A percentile compares a stretch with the other conserved stretches of the same genome.
phyloP scores from a whole-genome alignment of 2,888 invertebrate species.

The Geotrupes spiniger region DNA sequence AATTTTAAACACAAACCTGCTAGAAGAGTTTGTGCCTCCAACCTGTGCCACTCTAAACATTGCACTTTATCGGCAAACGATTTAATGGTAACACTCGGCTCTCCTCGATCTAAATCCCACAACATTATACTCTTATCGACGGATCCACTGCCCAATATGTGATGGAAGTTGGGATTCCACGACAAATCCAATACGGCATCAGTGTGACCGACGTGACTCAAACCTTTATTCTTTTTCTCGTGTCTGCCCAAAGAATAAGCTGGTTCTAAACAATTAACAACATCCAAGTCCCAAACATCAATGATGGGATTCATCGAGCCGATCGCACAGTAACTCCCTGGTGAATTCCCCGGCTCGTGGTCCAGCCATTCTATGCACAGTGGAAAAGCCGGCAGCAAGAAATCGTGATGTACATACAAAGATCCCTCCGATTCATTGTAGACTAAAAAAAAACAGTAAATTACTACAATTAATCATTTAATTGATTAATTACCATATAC shows the following conservation, averaged over 20 bases:
- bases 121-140: conserved; percentile 83
- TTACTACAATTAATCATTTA: conserved; percentile 12
- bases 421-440: conserved; percentile 87
- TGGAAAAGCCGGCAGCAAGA: conserved; percentile 84
- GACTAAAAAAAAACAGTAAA: conserved; percentile 57
- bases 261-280: conserved; percentile 88
- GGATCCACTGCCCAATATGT: conserved; percentile 89
- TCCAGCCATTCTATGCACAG: conserved; percentile 91
- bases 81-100: conserved; percentile 70
- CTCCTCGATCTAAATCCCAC: conserved; percentile 87
- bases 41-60: conserved; percentile 77
- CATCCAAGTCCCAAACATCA: conserved; percentile 95
- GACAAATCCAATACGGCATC: conserved; percentile 89
- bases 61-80: conserved; percentile 83
- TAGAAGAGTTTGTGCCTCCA: conserved; percentile 77
- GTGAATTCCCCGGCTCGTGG: conserved; percentile 75
- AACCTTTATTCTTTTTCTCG: conserved; percentile 68
- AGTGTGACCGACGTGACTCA: conserved; percentile 64
- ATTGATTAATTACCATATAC: conserved; percentile 66
- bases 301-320: conserved; percentile 92
- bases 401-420: conserved; percentile 92
- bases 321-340: conserved; percentile 85
- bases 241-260: conserved; percentile 76
- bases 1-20: conserved; percentile 45
- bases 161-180: conserved; percentile 81